Base-by-base conservation (phyloP, 2,113 vertebrate species). In the Pelecanus crispus region DNA sequence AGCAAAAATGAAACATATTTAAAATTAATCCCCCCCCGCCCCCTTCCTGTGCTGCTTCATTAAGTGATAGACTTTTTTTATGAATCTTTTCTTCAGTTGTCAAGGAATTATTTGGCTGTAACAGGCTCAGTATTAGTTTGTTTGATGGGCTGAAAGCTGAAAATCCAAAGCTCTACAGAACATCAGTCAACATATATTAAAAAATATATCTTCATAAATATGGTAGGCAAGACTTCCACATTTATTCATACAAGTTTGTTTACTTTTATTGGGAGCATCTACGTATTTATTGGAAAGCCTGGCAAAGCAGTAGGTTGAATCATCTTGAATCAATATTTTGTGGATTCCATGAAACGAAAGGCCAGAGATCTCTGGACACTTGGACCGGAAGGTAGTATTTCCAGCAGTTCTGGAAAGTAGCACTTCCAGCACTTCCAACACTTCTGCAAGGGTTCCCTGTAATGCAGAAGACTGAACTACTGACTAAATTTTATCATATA, bases 1-100 rank as follows among this genome's bases (percentile, higher is more conserved):
- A 4, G 7, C 9, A 86, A 70, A 80, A 88, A 38, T 29, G 2
- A 88, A 81, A 80, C 9, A 66, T 10, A 72, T 31, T 22, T 42
- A 25, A 80, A 56, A 25, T 67, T 32, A 44, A 18, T 32, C 31
- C 3, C 4, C 10, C 0, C 1, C 9, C 3, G 53, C 10, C 0
- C 1, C 9, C 3, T 81, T 75, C 10, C 31, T 53, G 5, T 44
- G 11, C 36, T 68, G 24, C 26, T 86, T 77, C 21, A 59, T 67
- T 65, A 80, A 74, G 13, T 32, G 47, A 47, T 21, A 47, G 47
- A 47, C 14, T 44, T 44, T 44, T 42, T 65, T 47, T 34, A 45
- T 31, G 5, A 68, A 71, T 50, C 0, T 11, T 68, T 84, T 92
- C 14, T 74, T 93, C 12, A 22, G 1, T 63, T 94, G 34, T 84